Evolutionary conservation across 1,140 invertebrate species (phyloP), one percentile per base, ranked within the genome.

Genomic region (Meloidogyne floridensis): DNA sequence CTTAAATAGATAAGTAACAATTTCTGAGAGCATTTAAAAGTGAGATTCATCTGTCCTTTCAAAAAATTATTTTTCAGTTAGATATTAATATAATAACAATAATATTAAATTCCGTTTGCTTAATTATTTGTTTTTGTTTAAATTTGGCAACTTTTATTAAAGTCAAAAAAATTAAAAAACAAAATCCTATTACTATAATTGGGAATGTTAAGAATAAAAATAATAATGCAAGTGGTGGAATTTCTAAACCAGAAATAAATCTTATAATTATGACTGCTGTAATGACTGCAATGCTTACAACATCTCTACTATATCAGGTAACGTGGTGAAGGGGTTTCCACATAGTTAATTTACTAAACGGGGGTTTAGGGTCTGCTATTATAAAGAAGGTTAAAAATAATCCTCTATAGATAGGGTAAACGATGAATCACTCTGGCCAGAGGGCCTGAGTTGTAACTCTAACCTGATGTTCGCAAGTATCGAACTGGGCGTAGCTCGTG

Each of bases 261-360:
- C n/a, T 65, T n/a, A 65, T 65, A n/a, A 65, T 65, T 65, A 65
- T 65, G 59, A 65, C 59, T 65, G 59, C n/a, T n/a, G 59, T 65
- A 65, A 65, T 65, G 59, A 65, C 59, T 65, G 15, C 59, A n/a
- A 65, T 65, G 59, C 59, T 65, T n/a, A 65, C n/a, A n/a, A 65
- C 59, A n/a, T 65, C 59, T n/a, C 59, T 65, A 7, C n/a, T 65
- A n/a, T 65, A 65, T 65, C 59, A 65, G n/a, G 59, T 65, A 4
- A 32, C 32, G 2, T 32, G 32, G 32, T 32, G 32, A 32, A 32
- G 32, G 2, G 32, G 32, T 32, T 32, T 32, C 32, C 2, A 32
- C 20, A 32, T 32, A 32, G 32, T 2, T 32, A 32, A 2, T 32
- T 32, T 2, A 32, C 32, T 32, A 2, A 32, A 32, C 32, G 32